These are phyloP conservation scores for Channa maculata DNA, from an alignment of 2,113 vertebrate genomes.

Conservation along the genomic window DNA sequence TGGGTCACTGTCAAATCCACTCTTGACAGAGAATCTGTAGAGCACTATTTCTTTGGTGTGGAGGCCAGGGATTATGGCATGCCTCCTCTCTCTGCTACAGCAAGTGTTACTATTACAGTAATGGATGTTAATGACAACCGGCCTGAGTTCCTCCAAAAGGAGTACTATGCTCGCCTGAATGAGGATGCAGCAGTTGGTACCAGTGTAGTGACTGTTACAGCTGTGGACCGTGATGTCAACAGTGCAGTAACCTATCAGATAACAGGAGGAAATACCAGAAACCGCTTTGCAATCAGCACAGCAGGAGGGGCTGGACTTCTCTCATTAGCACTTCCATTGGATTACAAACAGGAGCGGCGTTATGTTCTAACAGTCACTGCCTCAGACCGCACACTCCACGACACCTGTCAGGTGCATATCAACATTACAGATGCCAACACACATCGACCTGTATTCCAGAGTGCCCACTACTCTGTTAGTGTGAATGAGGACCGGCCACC, in stretches of 20 bases:
- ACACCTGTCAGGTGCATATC: slow-evolving; percentile 95
- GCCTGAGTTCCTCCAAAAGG: slow-evolving; percentile 94
- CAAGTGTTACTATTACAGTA: slow-evolving; percentile 95
- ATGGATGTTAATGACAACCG: slow-evolving; percentile 98
- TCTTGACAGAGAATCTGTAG: slow-evolving; percentile 95
- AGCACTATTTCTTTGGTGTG: slow-evolving; percentile 96
- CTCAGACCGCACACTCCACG: slow-evolving; percentile 94
- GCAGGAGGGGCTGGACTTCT: slow-evolving; percentile 92
- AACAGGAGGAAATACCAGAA: slow-evolving; percentile 95
- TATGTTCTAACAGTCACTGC: slow-evolving; percentile 95
- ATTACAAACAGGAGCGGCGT: slow-evolving; percentile 98
- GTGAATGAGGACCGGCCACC: slow-evolving; percentile 93
- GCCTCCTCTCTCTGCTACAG: slow-evolving; percentile 92
- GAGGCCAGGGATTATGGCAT: slow-evolving; percentile 95
- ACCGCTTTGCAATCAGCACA: slow-evolving; percentile 96
- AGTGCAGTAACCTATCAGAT: slow-evolving; percentile 98
- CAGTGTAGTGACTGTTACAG: slow-evolving; percentile 92
- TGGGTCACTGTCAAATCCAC: slow-evolving; percentile 95
- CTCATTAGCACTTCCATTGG: slow-evolving; percentile 92
- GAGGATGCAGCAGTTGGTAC: slow-evolving; percentile 94
- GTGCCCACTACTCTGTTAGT: slow-evolving; percentile 94
- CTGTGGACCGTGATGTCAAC: slow-evolving; percentile 95
- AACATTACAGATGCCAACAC: slow-evolving; percentile 99
- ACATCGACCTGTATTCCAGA: slow-evolving; percentile 96
- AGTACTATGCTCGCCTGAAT: slow-evolving; percentile 94